phyloP scores from a whole-genome alignment of 2,797 vertebrate genomes.

The Setipinna tenuifilis region DNA sequence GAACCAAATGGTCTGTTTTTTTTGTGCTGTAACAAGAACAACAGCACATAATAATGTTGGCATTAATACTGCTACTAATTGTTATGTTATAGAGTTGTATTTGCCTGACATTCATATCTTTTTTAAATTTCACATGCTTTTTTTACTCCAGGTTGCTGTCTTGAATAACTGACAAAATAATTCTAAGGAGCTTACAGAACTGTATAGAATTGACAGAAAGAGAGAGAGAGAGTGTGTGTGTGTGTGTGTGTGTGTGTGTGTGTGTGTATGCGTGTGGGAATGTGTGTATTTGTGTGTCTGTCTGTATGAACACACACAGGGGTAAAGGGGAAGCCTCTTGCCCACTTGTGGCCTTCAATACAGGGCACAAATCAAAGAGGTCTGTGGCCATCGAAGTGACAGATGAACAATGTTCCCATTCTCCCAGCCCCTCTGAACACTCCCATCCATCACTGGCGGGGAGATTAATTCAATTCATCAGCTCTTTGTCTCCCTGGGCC shows the following conservation, averaged over 20 bases:
- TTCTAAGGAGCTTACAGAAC: not conserved
- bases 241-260: not conserved
- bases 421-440: slow-evolving; percentile 76
- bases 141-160: not conserved
- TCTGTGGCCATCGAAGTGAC: slow-evolving; percentile 78
- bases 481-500: slow-evolving; percentile 77
- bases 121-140: not conserved
- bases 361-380: slow-evolving; percentile 76
- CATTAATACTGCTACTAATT: no score
- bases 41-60: not conserved
- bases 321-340: slow-evolving; percentile 66
- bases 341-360: slow-evolving; percentile 80
- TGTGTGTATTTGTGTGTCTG: not conserved
- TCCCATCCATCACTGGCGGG: slow-evolving; percentile 75
- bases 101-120: not conserved
- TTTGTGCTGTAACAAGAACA: not conserved
- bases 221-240: not conserved
- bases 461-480: slow-evolving; percentile 83
- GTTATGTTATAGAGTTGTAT: not conserved
- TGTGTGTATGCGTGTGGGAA: slow-evolving; percentile 1
- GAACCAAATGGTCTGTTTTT: not conserved
- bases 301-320: slow-evolving; percentile 35
- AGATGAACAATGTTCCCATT: slow-evolving; percentile 80
- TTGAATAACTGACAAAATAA: not conserved
- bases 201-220: not conserved